These are phyloP conservation scores for Heliopora coerulea DNA, from an alignment of 92 coral and sea anemone genomes.

Conservation along the genomic window DNA sequence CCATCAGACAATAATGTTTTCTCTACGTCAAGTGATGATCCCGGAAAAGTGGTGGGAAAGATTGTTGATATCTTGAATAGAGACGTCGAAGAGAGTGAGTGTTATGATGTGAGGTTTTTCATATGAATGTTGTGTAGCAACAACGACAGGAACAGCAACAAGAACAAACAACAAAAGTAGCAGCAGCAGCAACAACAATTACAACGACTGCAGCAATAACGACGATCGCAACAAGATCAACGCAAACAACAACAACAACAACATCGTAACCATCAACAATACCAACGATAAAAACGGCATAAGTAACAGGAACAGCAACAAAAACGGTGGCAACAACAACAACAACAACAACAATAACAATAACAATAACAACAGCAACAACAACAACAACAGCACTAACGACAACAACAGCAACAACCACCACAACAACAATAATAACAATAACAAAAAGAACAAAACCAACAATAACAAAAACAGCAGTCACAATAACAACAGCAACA, in stretches of 20 bases:
- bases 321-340: no score
- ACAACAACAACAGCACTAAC: background rate
- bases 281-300: no score
- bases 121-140: background rate
- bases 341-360: background rate
- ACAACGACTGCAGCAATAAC: no score
- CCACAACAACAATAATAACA: background rate
- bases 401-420: no score
- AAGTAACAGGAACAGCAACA: no score
- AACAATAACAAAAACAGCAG: background rate
- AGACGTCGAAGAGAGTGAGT: slow-evolving; percentile 18
- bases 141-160: background rate
- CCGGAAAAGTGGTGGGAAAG: background rate
- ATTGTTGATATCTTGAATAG: background rate
- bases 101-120: background rate
- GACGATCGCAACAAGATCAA: background rate
- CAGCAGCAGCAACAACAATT: no score
- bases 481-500: background rate
- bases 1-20: slow-evolving; percentile 54
- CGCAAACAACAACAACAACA: no score
- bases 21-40: slow-evolving; percentile 37
- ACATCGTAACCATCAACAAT: no score
- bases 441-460: background rate
- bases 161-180: no score
- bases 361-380: background rate